Base-by-base conservation (phyloP, 2,113 vertebrate species). In the Emydura subglobosa region DNA sequence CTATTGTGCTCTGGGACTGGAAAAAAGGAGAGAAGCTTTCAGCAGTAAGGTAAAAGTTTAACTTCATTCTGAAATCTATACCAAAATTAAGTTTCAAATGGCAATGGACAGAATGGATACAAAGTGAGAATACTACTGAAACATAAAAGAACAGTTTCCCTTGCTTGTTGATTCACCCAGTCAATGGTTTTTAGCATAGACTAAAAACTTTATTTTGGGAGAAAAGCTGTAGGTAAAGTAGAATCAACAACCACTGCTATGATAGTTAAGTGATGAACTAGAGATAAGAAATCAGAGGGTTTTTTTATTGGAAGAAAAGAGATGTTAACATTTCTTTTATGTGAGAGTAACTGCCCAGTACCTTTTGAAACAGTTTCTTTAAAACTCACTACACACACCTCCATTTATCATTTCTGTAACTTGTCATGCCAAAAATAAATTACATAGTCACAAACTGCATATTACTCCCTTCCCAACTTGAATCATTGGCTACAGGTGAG, bases 1-100 rank as follows among this genome's bases (percentile, higher is more conserved):
- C 99, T 83, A 89, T 99, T 96, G 98, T 99, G 85, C 98, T 99
- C 50, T 99, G 99, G 99, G 99, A 99, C 72, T 99, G 99, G 99
- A 99, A 98, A 94, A 99, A 99, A 95, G 99, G 99, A 94, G 99
- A 99, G 97, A 99, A 99, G 89, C 99, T 99, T 79, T 99, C 99
- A 79, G 95, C 99, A 93, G 98, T 99, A 96, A 99, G 99, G 99
- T 99, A 88, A 92, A 98, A 97, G 81, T 79, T 91, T 86, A 86
- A 34, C 22, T 76, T 4, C 4, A 3, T 31, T 87, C 81, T 59
- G 59, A 86, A 82, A 85, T 72, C 79, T 87, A 4, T 57, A 44
- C 29, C n/a, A 91, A 50, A 3, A 53, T 85, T 88, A 93, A 59
- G 9, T 86, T 10, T 91, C 25, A 89, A 55, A 81, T 87, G 27